phyloP scores from a whole-genome alignment of 2,113 vertebrate species.

The Chascanopsetta lugubris region DNA sequence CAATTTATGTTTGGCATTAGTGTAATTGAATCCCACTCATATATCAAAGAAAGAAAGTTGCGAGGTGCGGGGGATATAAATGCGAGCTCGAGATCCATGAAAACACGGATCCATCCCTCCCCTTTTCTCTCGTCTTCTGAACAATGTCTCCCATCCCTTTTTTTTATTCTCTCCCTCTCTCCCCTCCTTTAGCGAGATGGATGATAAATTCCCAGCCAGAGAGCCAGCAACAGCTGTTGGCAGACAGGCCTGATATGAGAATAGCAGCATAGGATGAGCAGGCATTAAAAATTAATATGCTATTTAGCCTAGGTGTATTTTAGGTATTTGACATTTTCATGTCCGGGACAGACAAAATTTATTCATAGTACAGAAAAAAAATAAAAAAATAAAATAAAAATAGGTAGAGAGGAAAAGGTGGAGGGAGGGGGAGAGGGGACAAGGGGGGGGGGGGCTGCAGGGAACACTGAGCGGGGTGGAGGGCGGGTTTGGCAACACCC shows the following conservation, averaged over 20 bases:
- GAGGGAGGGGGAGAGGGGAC: constrained; percentile 3
- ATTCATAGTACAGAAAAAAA: constrained; percentile 82
- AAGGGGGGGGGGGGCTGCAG: constrained; percentile 25
- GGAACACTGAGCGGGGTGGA: constrained; percentile 56
- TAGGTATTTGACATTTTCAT: constrained; percentile 90
- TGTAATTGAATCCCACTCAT: constrained; percentile 78
- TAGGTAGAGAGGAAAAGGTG: constrained; percentile 37
- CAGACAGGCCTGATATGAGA: constrained; percentile 88
- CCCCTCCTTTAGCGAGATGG: constrained; percentile 78
- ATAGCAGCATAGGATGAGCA: constrained; percentile 88
- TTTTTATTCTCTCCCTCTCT: constrained; percentile 58
- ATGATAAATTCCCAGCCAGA: constrained; percentile 85
- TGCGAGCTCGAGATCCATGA: constrained; percentile 69
- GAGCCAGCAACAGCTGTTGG: constrained; percentile 87
- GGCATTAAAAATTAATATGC: constrained; percentile 89
- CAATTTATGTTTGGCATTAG: constrained; percentile 82
- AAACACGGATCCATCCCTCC: constrained; percentile 68
- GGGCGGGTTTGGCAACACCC: not conserved
- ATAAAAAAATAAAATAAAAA: constrained; percentile 60
- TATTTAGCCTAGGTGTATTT: constrained; percentile 90
- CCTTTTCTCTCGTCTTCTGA: constrained; percentile 56
- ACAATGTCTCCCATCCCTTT: constrained; percentile 70
- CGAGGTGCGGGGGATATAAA: constrained; percentile 63
- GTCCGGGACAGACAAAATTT: constrained; percentile 87
- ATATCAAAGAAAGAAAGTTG: constrained; percentile 73